Percentiles rank a stretch among this genome's conserved stretches.
These are phyloP conservation scores for Addax nasomaculatus DNA, from an alignment of 2,113 vertebrate species.

Conservation along the genomic window DNA sequence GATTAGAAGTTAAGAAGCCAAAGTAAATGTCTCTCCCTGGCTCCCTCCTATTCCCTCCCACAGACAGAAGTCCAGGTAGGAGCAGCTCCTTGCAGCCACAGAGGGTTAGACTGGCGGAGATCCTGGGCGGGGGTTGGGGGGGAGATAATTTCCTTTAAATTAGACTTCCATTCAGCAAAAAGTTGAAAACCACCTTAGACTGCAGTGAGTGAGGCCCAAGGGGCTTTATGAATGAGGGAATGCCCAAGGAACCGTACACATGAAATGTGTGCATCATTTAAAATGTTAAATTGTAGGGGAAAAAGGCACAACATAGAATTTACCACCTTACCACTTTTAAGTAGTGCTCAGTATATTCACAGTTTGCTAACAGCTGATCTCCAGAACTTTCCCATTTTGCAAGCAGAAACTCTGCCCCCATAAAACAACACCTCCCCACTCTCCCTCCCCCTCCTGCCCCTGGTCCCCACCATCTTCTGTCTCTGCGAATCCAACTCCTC, in stretches of 20 bases:
- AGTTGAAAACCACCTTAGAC: not conserved
- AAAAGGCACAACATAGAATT: not conserved
- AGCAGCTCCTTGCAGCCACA: not conserved
- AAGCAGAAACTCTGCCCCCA: not conserved
- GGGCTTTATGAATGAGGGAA: not conserved
- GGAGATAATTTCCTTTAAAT: too few species aligned
- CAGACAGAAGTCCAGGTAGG: not conserved
- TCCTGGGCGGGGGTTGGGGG: not conserved
- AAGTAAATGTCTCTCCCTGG: not conserved
- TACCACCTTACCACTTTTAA: not conserved
- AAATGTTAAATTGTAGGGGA: not conserved
- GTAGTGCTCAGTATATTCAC: not conserved
- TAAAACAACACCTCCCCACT: not conserved
- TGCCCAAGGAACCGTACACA: not conserved
- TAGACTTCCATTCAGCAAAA: not conserved
- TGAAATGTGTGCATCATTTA: not conserved
- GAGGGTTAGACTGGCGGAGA: not conserved
- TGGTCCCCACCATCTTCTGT: rapidly evolving
- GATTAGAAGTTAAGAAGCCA: not conserved
- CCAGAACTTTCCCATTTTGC: not conserved
- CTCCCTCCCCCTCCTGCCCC: not conserved
- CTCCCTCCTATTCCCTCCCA: not conserved
- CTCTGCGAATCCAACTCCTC: rapidly evolving
- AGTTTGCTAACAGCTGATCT: too few species aligned
- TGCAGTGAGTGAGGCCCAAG: not conserved